phyloP scores from a whole-genome alignment of 1,140 invertebrate genomes.

The Temnothorax longispinosus region DNA sequence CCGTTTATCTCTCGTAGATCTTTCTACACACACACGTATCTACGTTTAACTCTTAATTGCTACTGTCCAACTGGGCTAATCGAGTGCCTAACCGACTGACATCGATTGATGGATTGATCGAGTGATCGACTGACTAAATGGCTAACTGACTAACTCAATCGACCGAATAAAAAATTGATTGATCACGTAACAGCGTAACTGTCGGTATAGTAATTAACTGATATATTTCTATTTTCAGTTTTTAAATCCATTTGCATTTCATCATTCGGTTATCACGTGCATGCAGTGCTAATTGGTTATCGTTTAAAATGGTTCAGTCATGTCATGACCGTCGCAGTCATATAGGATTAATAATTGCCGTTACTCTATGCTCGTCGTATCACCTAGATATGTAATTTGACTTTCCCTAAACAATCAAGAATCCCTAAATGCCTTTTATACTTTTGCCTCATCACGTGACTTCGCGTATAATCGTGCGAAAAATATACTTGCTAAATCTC shows the following conservation, averaged over 20 bases:
- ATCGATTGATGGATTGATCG: slow-evolving; percentile 29
- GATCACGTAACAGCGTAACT: slow-evolving; percentile 29
- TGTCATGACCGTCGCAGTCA: slow-evolving; percentile 42
- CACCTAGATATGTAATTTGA: slow-evolving; percentile 70
- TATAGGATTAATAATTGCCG: slow-evolving; percentile 52
- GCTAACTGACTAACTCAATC: slow-evolving; percentile 40
- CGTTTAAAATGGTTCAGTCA: slow-evolving; percentile 64
- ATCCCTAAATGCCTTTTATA: slow-evolving; percentile 60
- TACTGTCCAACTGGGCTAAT: slow-evolving; percentile 44
- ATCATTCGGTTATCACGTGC: slow-evolving; percentile 58
- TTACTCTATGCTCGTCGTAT: slow-evolving; percentile 72
- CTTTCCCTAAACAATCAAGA: slow-evolving; percentile 66
- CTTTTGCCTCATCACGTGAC: slow-evolving; percentile 32
- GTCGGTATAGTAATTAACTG: neutral
- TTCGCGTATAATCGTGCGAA: slow-evolving; percentile 24
- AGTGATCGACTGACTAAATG: slow-evolving; percentile 22
- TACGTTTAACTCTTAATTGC: slow-evolving; percentile 50
- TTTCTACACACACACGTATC: slow-evolving; percentile 40
- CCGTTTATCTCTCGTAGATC: slow-evolving; percentile 34
- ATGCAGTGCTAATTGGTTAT: slow-evolving; percentile 76
- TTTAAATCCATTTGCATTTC: slow-evolving; percentile 60
- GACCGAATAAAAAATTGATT: slow-evolving; percentile 26
- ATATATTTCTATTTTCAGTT: slow-evolving; percentile 42
- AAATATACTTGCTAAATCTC: slow-evolving; percentile 30
- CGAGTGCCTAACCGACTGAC: slow-evolving; percentile 37